Evolutionary conservation across 2,888 invertebrate species (phyloP), one percentile per base, ranked within the genome.

Genomic region (Ptychoptera albimana): DNA sequence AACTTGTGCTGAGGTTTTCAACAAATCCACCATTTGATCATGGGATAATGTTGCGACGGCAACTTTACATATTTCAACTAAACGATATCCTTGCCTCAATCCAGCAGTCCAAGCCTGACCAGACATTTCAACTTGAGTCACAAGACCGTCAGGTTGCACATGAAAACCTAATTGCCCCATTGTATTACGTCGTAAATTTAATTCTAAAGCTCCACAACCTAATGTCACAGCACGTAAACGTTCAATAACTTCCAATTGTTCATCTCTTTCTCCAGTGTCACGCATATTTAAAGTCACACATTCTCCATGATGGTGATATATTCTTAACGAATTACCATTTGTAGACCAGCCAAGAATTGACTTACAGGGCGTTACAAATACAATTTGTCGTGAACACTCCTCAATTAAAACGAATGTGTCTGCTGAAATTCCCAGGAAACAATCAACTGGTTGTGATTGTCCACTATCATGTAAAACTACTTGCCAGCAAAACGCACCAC

Each of bases 261-360:
- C 79, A 52, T 78, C 78, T 4, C 75, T 64, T 54, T 83, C 84
- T 4, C 75, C 75, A 38, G 73, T 74, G 53, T 83, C 76, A 45
- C 78, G 71, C 58, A 83, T 79, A 54, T 82, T 79, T 49, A 91
- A 70, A 6, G 85, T 81, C 53, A 92, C 76, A 61, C 89, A 88
- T 67, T 94, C 94, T 2, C 94, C 92, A 63, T 89, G 87, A 64
- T 93, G 92, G 67, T 91, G 88, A 68, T 87, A 94, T 47, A 92
- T 67, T 48, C 86, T 73, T 47, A 87, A 64, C 53, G 83, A 83
- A 67, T 51, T 71, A 55, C 57, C 72, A 62, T 64, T 67, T 5
- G 66, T 68, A 53, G 64, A 70, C 72, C 66, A 71, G 0, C 72
- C 72, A 36, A 94, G 72, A 45, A 96, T 74, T 9, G 83, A 77